phyloP scores from a whole-genome alignment of 2,113 vertebrate species.

The Sander vitreus region DNA sequence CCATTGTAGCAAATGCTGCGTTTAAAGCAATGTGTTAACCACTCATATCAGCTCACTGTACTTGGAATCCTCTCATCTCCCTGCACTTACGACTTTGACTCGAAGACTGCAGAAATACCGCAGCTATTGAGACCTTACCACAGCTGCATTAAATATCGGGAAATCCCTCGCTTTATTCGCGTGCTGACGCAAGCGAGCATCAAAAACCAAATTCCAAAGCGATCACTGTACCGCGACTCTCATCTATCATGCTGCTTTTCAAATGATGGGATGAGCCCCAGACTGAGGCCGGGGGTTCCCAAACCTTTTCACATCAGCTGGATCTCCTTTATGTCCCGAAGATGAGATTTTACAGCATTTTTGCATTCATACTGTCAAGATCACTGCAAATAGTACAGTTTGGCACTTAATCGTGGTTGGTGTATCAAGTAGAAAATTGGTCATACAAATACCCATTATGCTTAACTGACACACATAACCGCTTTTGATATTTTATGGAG shows the following conservation, averaged over 20 bases:
- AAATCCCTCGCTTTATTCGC: constrained; percentile 56
- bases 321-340: background rate
- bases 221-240: background rate
- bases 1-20: constrained; percentile 4
- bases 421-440: background rate
- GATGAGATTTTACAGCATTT: constrained; percentile 2
- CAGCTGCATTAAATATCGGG: constrained; percentile 36
- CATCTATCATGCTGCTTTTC: background rate
- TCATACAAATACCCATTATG: background rate
- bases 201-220: constrained; percentile 17
- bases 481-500: background rate
- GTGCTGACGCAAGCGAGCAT: constrained; percentile 52
- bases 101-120: constrained; percentile 14
- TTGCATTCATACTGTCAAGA: background rate
- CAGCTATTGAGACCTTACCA: constrained; percentile 1
- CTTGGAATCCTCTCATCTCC: constrained; percentile 10
- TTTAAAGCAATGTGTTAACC: constrained; percentile 3
- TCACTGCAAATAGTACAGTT: too few species aligned
- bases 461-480: background rate
- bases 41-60: constrained; percentile 19
- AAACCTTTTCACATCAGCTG: background rate
- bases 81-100: background rate
- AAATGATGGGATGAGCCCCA: background rate
- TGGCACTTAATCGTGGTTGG: background rate
- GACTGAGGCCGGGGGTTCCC: background rate